Evolutionary conservation across 1,140 invertebrate species (phyloP), one percentile per base, ranked within the genome.

Genomic region (Drosophila gunungcola): DNA sequence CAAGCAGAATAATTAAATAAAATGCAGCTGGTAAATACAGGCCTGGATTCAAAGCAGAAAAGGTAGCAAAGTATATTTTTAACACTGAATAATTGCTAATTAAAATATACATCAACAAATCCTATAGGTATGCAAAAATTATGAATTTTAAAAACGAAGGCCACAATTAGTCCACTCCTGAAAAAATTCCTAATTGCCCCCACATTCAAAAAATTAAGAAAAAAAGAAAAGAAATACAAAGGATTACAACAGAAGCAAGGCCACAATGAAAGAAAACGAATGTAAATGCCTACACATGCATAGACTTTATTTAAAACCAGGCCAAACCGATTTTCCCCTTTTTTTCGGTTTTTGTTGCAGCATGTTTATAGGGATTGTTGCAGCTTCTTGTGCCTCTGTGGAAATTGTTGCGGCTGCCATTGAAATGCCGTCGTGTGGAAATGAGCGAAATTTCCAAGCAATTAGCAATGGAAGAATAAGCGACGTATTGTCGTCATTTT

Each of bases 361-460:
- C 41, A 46, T 52, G 61, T 53, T 48, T 76, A 60, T 76, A 76
- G 62, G 74, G 70, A 57, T 67, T 68, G 62, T 77, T 86, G 78
- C 68, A 70, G 48, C 68, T 63, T 68, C 32, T 49, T 55, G 56
- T 58, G 54, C 60, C 55, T 57, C 72, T 42, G 43, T 64, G 54
- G 58, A 82, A 86, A 88, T 70, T 75, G 62, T 79, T 88, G 74
- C 70, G 78, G 64, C 51, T 86, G 78, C 74, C 82, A 78, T 78
- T 82, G 83, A 78, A 88, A 82, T 60, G 55, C 60, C 54, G 49
- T 82, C 78, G 58, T 76, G 82, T 82, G 79, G 79, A 86, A 88
- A 85, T 83, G 83, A 88, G 83, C 79, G 81, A 72, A 89, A 80
- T 89, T 88, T 80, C 80, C 84, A 84, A 80, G 80, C 68, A 88